These are phyloP conservation scores for Ammodramus savannarum DNA, from an alignment of 2,113 vertebrate species.

Conservation along the genomic window DNA sequence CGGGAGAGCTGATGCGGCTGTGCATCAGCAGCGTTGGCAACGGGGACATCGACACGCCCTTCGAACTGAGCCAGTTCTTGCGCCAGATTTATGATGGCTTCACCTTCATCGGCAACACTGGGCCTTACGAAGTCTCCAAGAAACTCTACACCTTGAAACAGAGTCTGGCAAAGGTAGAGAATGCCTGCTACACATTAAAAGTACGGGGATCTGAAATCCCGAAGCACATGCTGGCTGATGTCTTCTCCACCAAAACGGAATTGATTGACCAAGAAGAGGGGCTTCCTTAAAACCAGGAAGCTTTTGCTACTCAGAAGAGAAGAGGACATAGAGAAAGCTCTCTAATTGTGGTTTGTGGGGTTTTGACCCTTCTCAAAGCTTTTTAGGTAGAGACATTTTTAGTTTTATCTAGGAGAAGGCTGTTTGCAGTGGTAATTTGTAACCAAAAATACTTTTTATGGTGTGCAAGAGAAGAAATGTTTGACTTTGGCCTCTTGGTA, in stretches of 20 bases:
- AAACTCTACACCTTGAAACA: slow-evolving; percentile 93
- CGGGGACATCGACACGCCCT: slow-evolving; percentile 95
- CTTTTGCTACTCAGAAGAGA: neutral
- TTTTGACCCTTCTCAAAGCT: slow-evolving; percentile 24
- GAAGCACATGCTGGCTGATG: slow-evolving; percentile 94
- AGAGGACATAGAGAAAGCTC: slow-evolving; percentile 25
- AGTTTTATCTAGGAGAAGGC: slow-evolving; percentile 37
- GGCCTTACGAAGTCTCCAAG: slow-evolving; percentile 95
- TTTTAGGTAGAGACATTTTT: slow-evolving; percentile 46
- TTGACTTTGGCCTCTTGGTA: neutral
- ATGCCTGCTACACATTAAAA: slow-evolving; percentile 90
- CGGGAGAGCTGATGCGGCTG: slow-evolving; percentile 95
- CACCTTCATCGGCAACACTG: slow-evolving; percentile 94
- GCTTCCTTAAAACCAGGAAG: slow-evolving; percentile 70
- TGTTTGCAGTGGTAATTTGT: slow-evolving; percentile 37
- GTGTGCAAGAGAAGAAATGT: neutral
- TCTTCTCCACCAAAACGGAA: slow-evolving; percentile 86
- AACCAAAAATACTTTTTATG: slow-evolving; percentile 17
- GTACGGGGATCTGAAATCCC: slow-evolving; percentile 96
- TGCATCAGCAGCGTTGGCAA: slow-evolving; percentile 96
- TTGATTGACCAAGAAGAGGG: slow-evolving; percentile 90
- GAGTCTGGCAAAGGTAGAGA: slow-evolving; percentile 94
- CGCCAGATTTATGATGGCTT: slow-evolving; percentile 94
- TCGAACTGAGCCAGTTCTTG: slow-evolving; percentile 92
- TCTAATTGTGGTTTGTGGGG: neutral